Percentiles rank a stretch among this genome's conserved stretches.
Conservation (phyloP, 2,888 invertebrate species). For the Trichogramma dendrolimi region DNA sequence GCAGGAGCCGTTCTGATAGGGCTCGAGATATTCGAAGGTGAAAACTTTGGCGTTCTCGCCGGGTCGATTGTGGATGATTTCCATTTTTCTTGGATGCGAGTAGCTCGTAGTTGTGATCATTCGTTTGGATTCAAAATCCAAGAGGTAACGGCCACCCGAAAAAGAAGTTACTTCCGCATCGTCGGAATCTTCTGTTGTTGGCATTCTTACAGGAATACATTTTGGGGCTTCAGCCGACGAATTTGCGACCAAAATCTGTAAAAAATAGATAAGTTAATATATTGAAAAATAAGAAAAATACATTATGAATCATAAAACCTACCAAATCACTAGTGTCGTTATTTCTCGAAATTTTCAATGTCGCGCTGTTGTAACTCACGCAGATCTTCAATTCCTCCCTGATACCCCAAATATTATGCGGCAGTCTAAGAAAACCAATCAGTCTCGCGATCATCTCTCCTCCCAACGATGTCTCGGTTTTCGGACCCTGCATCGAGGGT, state of each 20-base stretch:
- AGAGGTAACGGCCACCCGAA: constrained; percentile 60
- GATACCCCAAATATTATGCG: constrained; percentile 65
- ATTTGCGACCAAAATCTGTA: constrained; percentile 59
- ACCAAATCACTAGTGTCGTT: constrained; percentile 43
- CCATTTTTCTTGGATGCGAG: constrained; percentile 68
- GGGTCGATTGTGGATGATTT: constrained; percentile 70
- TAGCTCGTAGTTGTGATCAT: constrained; percentile 50
- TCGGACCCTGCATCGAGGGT: constrained; percentile 64
- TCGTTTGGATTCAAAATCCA: constrained; percentile 67
- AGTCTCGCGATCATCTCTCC: constrained; percentile 75
- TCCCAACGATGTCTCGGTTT: constrained; percentile 64
- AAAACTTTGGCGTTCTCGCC: constrained; percentile 76
- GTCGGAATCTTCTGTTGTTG: constrained; percentile 47
- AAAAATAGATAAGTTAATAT: constrained; percentile 2
- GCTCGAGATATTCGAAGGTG: constrained; percentile 85
- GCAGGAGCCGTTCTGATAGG: constrained; percentile 78
- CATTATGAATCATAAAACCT: constrained; percentile 11
- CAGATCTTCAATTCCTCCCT: constrained; percentile 70
- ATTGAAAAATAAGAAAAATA: neutral
- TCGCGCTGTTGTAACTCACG: constrained; percentile 72
- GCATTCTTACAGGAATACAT: constrained; percentile 68
- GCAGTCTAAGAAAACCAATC: constrained; percentile 78
- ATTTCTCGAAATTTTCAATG: constrained; percentile 53
- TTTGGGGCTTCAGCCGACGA: constrained; percentile 66
- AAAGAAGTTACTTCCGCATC: constrained; percentile 10